Base-by-base conservation (phyloP, 2,113 vertebrate genomes). In the Thamnaconus septentrionalis region DNA sequence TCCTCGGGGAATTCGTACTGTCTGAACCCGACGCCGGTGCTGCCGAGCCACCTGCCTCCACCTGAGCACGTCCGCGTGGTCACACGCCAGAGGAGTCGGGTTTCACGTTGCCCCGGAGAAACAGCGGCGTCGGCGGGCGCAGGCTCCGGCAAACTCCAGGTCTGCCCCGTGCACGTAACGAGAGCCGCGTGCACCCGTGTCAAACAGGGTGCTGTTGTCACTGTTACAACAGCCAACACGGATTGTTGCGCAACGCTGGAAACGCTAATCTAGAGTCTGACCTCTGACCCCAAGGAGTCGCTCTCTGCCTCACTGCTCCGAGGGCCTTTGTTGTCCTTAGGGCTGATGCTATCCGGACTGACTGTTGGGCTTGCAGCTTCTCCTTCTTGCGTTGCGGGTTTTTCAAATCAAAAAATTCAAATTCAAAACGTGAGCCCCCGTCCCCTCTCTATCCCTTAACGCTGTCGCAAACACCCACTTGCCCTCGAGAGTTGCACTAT, bases 231-330 rank as follows among this genome's bases (percentile, higher is more conserved):
- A 73, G 69, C 67, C 12, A 71, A 79, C 69, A 79, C 71, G 61
- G 69, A 76, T 78, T 59, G 78, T 74, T 47, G 63, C 67, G 74
- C 66, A 78, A 69, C 84, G 54, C 71, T 78, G 61, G 75, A 87
- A 81, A 83, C 83, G 79, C 80, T 80, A 73, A 80, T 72, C 81
- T 59, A 60, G 43, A 71, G 66, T 4, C 56, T 73, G 80, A 81
- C 75, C 82, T 69, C 69, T 84, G 71, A 84, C 81, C 66, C 48
- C n/a, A 8, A 55, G 58, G 57, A 81, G 70, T 61, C 3, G 8
- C 64, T 64, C 69, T 53, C 8, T 61, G 67, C 61, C 66, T 82
- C 56, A 51, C 12, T 64, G 69, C 45, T 39, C 53, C 44, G 53
- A 52, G 7, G 58, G 61, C 18, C 55, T 73, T 81, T 80, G 71